These are phyloP conservation scores for Coronaproctus castanopsis DNA, from an alignment of 2,888 invertebrate species.

Conservation along the genomic window DNA sequence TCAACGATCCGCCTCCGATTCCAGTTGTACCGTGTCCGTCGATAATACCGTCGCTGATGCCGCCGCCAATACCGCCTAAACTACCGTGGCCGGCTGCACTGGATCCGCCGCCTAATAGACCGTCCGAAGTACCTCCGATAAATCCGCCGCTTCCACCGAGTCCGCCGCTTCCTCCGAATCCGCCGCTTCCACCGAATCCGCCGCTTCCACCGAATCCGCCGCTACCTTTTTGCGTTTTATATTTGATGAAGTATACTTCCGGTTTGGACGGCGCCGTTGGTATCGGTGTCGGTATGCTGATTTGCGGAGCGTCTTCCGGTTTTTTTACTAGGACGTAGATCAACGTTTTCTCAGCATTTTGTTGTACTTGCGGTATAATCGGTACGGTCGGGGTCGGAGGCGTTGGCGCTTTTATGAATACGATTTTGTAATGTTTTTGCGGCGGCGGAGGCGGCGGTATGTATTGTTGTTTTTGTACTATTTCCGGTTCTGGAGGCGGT, in stretches of 20 bases:
- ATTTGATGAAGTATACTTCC: constrained; percentile 74
- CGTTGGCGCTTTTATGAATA: constrained; percentile 78
- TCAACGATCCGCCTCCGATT: constrained; percentile 15
- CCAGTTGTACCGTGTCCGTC: constrained; percentile 16
- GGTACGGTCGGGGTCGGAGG: constrained; percentile 63
- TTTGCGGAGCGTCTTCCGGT: constrained; percentile 64
- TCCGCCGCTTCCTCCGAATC: constrained; percentile 24
- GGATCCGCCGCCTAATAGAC: constrained; percentile 28
- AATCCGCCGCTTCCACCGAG: constrained; percentile 22
- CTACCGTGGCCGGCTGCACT: constrained; percentile 19
- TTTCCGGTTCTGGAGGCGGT: constrained; percentile 63
- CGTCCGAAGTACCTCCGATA: constrained; percentile 22
- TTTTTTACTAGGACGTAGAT: constrained; percentile 76
- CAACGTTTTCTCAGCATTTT: constrained; percentile 65
- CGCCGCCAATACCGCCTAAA: constrained; percentile 19
- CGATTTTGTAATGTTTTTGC: constrained; percentile 78
- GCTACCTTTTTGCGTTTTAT: constrained; percentile 41
- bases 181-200: constrained; percentile 17
- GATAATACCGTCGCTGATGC: constrained; percentile 22
- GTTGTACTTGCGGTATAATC: constrained; percentile 54
- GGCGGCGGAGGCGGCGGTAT: constrained; percentile 45
- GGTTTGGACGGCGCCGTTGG: constrained; percentile 73
- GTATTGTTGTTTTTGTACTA: constrained; percentile 35
- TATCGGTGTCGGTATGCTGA: constrained; percentile 50
- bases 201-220: constrained; percentile 24